Evolutionary conservation across 2,797 vertebrate species (phyloP).

Genomic region (Sebastes glaucus): DNA sequence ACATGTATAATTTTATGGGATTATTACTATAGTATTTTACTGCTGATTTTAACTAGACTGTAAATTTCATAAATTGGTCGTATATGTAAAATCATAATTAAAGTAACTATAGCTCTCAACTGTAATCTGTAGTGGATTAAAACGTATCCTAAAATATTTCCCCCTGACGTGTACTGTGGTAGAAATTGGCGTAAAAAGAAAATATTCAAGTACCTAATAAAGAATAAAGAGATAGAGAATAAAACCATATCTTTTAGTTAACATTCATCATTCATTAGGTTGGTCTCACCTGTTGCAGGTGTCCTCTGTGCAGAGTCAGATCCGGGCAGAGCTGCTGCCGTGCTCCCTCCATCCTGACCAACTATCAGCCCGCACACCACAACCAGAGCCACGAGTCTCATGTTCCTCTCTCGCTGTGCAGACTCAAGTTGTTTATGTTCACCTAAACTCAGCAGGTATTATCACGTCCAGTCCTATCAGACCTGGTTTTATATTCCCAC

Average conservation of each 20-base stretch:
- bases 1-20: no score
- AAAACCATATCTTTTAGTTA: neutral
- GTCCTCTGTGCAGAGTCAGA: constrained; percentile 43
- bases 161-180: no score
- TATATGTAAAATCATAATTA: no score
- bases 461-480: neutral
- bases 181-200: no score
- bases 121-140: no score
- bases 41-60: no score
- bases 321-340: constrained; percentile 39
- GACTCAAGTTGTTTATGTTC: neutral
- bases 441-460: neutral
- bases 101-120: no score
- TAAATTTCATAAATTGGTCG: no score
- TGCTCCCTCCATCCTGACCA: constrained; percentile 48
- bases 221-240: neutral
- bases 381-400: constrained; percentile 72
- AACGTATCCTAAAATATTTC: no score
- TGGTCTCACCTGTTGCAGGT: constrained; percentile 70
- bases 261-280: neutral
- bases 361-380: constrained; percentile 62
- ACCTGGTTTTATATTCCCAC: constrained; percentile 58
- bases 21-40: no score
- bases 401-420: neutral
- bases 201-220: no score